Evolutionary conservation across 1,140 invertebrate genomes (phyloP).

Genomic region (Dreissena polymorpha): DNA sequence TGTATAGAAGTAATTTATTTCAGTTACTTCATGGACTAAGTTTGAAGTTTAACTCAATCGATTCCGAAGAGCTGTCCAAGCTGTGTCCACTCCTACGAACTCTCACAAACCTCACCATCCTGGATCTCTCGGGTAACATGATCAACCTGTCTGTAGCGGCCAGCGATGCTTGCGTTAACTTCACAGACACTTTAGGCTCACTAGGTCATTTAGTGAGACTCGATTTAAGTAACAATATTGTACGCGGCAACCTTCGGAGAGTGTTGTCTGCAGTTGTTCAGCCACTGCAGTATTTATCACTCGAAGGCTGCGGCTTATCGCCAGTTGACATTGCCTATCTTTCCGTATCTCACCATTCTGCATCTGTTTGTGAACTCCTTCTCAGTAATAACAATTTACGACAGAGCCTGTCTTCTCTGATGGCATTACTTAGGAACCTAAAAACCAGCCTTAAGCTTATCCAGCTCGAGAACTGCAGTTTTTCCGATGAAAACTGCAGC

Average conservation of each 20-base stretch:
- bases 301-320: conserved; percentile 66
- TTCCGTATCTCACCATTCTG: conserved; percentile 58
- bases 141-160: conserved; percentile 62
- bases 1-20: conserved; percentile 28
- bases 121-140: conserved; percentile 74
- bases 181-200: conserved; percentile 51
- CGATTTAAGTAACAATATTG: conserved; percentile 72
- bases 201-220: conserved; percentile 62
- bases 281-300: conserved; percentile 63
- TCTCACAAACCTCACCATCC: conserved; percentile 62
- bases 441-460: conserved; percentile 52
- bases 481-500: conserved; percentile 45
- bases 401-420: conserved; percentile 28
- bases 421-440: conserved; percentile 54
- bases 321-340: conserved; percentile 63
- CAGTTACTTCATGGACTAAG: conserved; percentile 68
- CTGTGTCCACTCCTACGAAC: conserved; percentile 60
- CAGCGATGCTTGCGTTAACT: conserved; percentile 32
- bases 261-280: conserved; percentile 56
- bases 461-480: conserved; percentile 59
- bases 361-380: conserved; percentile 64
- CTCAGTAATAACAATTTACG: conserved; percentile 70
- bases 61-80: conserved; percentile 57
- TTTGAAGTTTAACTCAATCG: conserved; percentile 69
- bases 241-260: conserved; percentile 60